A percentile compares a stretch with the other conserved stretches of the same genome.
Conservation (phyloP, 2,888 invertebrate genomes). For the Dolichomitus sp. region DNA sequence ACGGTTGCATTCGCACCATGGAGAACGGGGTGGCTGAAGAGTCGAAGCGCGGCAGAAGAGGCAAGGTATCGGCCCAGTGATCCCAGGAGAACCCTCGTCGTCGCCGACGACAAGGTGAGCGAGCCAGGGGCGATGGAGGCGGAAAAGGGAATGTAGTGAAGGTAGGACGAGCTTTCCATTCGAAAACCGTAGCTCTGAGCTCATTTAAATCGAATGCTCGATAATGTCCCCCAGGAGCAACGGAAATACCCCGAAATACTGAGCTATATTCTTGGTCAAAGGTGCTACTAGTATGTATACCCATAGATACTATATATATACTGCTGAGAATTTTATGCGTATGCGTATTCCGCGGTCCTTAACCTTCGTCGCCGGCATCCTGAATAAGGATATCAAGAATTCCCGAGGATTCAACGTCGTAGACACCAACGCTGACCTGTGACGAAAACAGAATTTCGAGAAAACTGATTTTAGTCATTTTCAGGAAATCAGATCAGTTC, state of each 20-base stretch:
- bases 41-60: conserved; percentile 43
- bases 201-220: conserved; percentile 82
- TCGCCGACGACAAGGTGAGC: conserved; percentile 48
- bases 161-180: conserved; percentile 59
- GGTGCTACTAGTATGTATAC: conserved; percentile 28
- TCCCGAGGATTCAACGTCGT: conserved; percentile 5
- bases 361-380: conserved; percentile 1
- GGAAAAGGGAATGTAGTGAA: conserved; percentile 41
- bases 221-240: conserved; percentile 80
- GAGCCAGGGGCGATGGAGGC: conserved; percentile 29
- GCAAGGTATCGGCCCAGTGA: conserved; percentile 60
- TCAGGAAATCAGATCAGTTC: not conserved
- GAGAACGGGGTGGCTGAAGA: conserved; percentile 41
- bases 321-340: conserved; percentile 16
- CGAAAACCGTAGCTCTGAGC: conserved; percentile 76
- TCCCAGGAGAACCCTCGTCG: conserved; percentile 75
- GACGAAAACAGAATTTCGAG: not conserved
- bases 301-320: not conserved
- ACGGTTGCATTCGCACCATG: conserved; percentile 51
- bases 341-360: conserved; percentile 23
- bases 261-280: conserved; percentile 58
- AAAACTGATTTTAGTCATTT: not conserved
- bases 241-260: conserved; percentile 73
- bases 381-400: conserved; percentile 2
- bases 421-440: too few species aligned